Conservation (phyloP, 2,797 vertebrate genomes). For the Artibeus lituratus region DNA sequence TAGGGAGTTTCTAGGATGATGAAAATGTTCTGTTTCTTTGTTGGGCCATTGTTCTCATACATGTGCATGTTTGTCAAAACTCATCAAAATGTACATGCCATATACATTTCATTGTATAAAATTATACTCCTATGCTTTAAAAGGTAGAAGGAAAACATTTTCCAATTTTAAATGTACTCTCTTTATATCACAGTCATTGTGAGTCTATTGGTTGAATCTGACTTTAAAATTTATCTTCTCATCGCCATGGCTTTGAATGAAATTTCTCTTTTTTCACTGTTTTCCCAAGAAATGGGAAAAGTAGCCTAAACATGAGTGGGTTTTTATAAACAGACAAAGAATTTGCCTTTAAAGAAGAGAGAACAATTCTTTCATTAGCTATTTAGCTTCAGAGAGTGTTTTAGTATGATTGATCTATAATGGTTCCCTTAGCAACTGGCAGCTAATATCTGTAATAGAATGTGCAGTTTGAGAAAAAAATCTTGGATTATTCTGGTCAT, state of each 20-base stretch:
- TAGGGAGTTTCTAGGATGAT: not conserved
- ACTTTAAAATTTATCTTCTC: not conserved
- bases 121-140: not conserved
- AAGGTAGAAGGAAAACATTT: not conserved
- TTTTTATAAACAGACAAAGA: not conserved
- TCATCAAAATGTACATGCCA: not conserved
- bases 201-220: not conserved
- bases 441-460: slow-evolving; percentile 35
- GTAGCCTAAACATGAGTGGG: not conserved
- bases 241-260: not conserved
- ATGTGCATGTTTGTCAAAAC: not conserved
- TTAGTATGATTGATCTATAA: slow-evolving; percentile 16
- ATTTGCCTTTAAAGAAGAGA: not conserved
- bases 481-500: not conserved
- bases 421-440: slow-evolving; percentile 42
- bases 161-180: slow-evolving; percentile 7
- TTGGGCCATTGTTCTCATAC: not conserved
- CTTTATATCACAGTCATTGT: not conserved
- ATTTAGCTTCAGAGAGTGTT: slow-evolving; percentile 9
- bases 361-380: not conserved
- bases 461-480: not conserved
- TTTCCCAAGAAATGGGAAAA: not conserved
- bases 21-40: not conserved
- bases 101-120: not conserved
- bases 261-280: not conserved